Evolutionary conservation across 2,888 invertebrate genomes (phyloP).

Genomic region (Pandemis cinnamomeana): DNA sequence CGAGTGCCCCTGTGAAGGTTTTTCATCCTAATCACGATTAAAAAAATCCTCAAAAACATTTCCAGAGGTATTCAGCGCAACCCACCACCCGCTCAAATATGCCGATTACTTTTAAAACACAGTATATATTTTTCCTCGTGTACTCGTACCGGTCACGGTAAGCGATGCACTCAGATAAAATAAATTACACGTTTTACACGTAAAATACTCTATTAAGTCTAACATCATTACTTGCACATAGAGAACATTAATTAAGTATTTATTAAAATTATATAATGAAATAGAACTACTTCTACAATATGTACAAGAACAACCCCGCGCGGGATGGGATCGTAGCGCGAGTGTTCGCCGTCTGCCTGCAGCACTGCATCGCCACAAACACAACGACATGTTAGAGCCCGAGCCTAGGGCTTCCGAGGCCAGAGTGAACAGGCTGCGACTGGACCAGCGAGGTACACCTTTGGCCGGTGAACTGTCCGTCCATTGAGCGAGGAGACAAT

Average conservation of each 20-base stretch:
- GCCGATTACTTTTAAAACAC: too few species aligned
- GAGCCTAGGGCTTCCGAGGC: too few species aligned
- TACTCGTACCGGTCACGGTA: background rate
- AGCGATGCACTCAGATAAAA: background rate
- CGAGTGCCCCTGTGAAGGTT: too few species aligned
- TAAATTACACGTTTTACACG: background rate
- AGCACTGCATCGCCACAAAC: background rate
- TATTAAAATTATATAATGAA: conserved; percentile 25
- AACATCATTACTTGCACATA: conserved; percentile 13
- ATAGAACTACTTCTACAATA: conserved; percentile 28
- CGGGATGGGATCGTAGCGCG: background rate
- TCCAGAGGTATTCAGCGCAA: too few species aligned
- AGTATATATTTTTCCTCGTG: background rate
- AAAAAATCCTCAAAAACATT: too few species aligned
- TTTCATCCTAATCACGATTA: too few species aligned
- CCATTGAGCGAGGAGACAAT: too few species aligned
- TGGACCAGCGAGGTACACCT: too few species aligned
- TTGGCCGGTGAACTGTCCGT: too few species aligned
- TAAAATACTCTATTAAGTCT: background rate
- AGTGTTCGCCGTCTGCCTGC: background rate
- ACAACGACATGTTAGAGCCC: too few species aligned
- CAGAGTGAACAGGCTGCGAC: too few species aligned
- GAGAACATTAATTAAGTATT: conserved; percentile 26
- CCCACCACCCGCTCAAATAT: too few species aligned
- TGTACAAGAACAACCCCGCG: conserved; percentile 23